Base-by-base conservation (phyloP, 2,888 invertebrate species). In the Iphiclides podalirius region DNA sequence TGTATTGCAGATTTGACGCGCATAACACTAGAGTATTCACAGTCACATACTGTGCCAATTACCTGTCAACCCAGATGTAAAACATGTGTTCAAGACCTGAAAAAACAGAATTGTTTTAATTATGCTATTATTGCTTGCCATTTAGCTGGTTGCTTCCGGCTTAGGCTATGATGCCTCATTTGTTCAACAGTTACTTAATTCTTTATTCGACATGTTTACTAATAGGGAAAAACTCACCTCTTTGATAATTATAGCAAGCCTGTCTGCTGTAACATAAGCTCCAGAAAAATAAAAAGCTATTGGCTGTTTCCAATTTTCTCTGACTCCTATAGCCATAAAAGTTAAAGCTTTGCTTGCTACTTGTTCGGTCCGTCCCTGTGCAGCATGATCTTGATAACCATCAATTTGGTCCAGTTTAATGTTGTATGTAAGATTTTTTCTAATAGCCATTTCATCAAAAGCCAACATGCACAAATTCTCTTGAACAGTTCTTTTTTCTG, bases 401-500 rank as follows among this genome's bases (percentile, higher is more conserved):
- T n/a, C n/a, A n/a, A n/a, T n/a, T n/a, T n/a, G n/a, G n/a, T n/a
- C n/a, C n/a, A n/a, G n/a, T n/a, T n/a, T n/a, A n/a, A n/a, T n/a
- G n/a, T n/a, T n/a, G n/a, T n/a, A n/a, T n/a, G n/a, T n/a, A n/a
- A n/a, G n/a, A n/a, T n/a, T n/a, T n/a, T n/a, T n/a, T n/a, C n/a
- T n/a, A n/a, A n/a, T n/a, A n/a, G 55, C 42, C 57, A 57, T 58
- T 54, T 54, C 60, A 37, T 58, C 58, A 52, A 56, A 58, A 35
- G 46, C 34, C 23, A 56, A 9, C 9, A 48, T 23, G 34, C 47
- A 54, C 34, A 46, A 4, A 11, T 49, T 54, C 8, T 56, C 39
- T 17, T 50, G 14, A 7, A 26, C 9, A 9, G 8, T 8, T 9
- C 26, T 26, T 1, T 26, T 26, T 26, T 26, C 1, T 26, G 26